Conservation (phyloP, 92 coral and sea anemone genomes). For the Porites divaricata region DNA sequence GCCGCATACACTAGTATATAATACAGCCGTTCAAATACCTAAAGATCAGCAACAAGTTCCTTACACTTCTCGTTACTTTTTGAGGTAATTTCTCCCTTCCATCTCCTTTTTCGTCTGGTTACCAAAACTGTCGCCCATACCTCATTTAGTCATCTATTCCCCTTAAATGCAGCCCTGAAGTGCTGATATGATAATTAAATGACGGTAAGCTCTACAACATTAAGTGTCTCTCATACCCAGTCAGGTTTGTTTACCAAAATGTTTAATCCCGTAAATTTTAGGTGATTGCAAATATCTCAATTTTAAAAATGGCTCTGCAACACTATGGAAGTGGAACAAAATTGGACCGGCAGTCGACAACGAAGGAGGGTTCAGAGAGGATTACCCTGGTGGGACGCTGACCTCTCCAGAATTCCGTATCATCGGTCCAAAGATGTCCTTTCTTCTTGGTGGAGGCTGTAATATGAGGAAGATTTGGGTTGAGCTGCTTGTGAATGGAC, state of each 20-base stretch:
- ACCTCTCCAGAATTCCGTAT: slow-evolving; percentile 66
- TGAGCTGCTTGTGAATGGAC: slow-evolving; percentile 64
- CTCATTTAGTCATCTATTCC: too few species aligned
- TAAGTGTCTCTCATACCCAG: too few species aligned
- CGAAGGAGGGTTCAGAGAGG: slow-evolving; percentile 53
- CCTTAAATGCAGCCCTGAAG: too few species aligned
- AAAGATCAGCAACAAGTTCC: not conserved
- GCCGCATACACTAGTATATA: too few species aligned
- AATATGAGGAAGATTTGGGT: slow-evolving; percentile 60
- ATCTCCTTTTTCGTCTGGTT: too few species aligned
- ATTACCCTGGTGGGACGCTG: slow-evolving; percentile 57
- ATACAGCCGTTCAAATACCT: not conserved
- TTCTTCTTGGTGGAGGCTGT: slow-evolving; percentile 77
- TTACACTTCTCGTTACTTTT: too few species aligned
- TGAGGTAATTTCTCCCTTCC: too few species aligned
- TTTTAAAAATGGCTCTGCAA: slow-evolving; percentile 54
- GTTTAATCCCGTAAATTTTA: not conserved
- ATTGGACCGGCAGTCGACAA: slow-evolving; percentile 67
- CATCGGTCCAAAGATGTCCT: slow-evolving; percentile 59
- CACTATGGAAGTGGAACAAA: slow-evolving; percentile 53
- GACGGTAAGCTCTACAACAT: too few species aligned
- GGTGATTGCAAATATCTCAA: slow-evolving; percentile 34
- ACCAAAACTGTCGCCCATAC: too few species aligned
- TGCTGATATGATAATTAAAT: too few species aligned
- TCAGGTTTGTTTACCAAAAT: too few species aligned